phyloP scores from a whole-genome alignment of 2,797 vertebrate genomes.

The Clarias fuscus region DNA sequence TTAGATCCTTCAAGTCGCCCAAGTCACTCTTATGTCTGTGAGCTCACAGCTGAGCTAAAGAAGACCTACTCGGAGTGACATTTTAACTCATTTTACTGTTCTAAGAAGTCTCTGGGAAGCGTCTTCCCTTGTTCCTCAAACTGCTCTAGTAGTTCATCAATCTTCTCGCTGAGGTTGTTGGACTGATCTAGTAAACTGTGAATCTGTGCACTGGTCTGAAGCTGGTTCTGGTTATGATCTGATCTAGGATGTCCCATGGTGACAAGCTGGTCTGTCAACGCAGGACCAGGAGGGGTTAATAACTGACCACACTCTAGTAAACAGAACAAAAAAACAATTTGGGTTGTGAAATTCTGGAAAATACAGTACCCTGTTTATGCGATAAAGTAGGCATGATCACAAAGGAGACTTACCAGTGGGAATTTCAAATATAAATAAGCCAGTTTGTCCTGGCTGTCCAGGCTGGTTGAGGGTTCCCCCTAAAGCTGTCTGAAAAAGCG shows the following conservation, averaged over 20 bases:
- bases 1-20: constrained; percentile 12
- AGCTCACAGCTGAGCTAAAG: constrained; percentile 31
- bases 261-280: constrained; percentile 82
- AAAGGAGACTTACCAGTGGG: constrained; percentile 84
- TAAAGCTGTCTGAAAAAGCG: constrained; percentile 87
- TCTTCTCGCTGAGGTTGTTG: constrained; percentile 85
- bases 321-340: constrained; percentile 16
- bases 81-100: constrained; percentile 56
- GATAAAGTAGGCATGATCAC: neutral
- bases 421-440: constrained; percentile 95
- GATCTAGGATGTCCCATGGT: constrained; percentile 74
- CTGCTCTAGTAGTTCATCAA: constrained; percentile 90
- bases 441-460: constrained; percentile 82
- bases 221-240: constrained; percentile 74
- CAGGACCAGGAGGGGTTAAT: constrained; percentile 80
- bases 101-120: constrained; percentile 78
- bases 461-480: constrained; percentile 83
- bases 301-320: constrained; percentile 86
- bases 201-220: constrained; percentile 82
- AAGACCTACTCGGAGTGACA: constrained; percentile 18
- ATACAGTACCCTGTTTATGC: neutral
- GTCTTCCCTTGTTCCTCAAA: constrained; percentile 90
- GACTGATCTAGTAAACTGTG: constrained; percentile 88
- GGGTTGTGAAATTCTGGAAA: neutral
- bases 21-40: constrained; percentile 1